Percentiles rank a stretch among this genome's conserved stretches.
These are phyloP conservation scores for Procavia capensis DNA, from an alignment of 2,113 vertebrate species.

Conservation along the genomic window DNA sequence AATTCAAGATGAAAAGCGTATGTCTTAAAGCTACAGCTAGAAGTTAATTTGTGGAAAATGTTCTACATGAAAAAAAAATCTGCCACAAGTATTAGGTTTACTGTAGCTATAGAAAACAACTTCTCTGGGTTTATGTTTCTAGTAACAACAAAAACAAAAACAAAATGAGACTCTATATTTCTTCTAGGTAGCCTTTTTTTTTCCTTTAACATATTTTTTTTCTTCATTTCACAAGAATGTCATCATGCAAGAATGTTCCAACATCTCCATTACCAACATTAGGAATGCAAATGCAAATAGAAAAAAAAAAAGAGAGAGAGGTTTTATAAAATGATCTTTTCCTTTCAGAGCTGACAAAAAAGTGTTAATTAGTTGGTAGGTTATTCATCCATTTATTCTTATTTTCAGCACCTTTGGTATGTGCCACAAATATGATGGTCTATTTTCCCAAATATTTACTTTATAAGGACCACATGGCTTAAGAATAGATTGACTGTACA, in stretches of 20 bases:
- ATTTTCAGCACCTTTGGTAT: neutral
- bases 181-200: neutral
- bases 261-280: neutral
- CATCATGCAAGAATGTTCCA: neutral
- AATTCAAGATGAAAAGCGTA: neutral
- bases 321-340: too few relatives aligned
- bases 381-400: neutral
- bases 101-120: neutral
- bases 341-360: too few relatives aligned
- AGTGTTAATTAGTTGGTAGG: neutral
- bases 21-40: neutral
- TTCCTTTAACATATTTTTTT: conserved; percentile 5
- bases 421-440: neutral
- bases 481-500: neutral
- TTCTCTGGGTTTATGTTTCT: neutral
- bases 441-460: conserved; percentile 42
- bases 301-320: too few relatives aligned
- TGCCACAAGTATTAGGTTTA: neutral
- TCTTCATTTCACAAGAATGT: neutral
- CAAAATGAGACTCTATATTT: neutral
- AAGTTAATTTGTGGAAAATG: conserved; percentile 23
- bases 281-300: neutral
- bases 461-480: neutral
- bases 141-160: conserved; percentile 1
- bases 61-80: neutral